Evolutionary conservation across 2,797 vertebrate species (phyloP), one percentile per base, ranked within the genome.

Genomic region (Tragelaphus oryx): DNA sequence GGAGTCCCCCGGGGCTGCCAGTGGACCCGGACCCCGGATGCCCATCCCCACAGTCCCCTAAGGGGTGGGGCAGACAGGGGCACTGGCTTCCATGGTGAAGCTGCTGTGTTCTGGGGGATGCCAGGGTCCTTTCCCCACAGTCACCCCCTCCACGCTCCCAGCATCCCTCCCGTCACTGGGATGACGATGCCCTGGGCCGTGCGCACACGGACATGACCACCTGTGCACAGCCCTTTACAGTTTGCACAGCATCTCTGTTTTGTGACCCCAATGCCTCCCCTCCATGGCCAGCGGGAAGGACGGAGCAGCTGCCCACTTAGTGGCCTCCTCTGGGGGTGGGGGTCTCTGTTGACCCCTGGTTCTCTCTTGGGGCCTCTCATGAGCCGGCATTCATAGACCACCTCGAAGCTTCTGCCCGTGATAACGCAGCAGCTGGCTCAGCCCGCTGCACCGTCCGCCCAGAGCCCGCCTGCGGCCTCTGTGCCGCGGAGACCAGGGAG

Each of bases 261-360:
- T 3, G 2, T 0, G 41, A 4, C 1, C 48, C n/a, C 71, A 0
- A 0, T 11, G 5, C 0, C 33, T 8, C 22, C n/a, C 0, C 22
- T 2, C 28, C 2, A 0, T 0, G 46, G 14, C 16, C 12, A 1
- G 11, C 0, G 1, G 30, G 18, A 18, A 68, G 33, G 68, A 71
- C 5, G 1, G 10, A 41, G 37, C 1, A 3, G 33, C 37, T 12
- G 20, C 68, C 68, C 37, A 6, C 65, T 37, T 22, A 7, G 68
- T 41, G 10, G 41, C 71, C 41, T 75, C 71, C 14, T 75, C 65
- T 41, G 33, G 20, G 65, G 33, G 10, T 41, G 65, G 65, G 18
- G 74, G 74, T 75, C 41, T 75, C 41, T 44, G 0, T 2, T 41
- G 2, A 17, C 13, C 10, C n/a, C 59, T 0, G 14, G 0, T 5